Evolutionary conservation across 2,113 vertebrate species (phyloP), one percentile per base, ranked within the genome.

Genomic region (Gila orcuttii): DNA sequence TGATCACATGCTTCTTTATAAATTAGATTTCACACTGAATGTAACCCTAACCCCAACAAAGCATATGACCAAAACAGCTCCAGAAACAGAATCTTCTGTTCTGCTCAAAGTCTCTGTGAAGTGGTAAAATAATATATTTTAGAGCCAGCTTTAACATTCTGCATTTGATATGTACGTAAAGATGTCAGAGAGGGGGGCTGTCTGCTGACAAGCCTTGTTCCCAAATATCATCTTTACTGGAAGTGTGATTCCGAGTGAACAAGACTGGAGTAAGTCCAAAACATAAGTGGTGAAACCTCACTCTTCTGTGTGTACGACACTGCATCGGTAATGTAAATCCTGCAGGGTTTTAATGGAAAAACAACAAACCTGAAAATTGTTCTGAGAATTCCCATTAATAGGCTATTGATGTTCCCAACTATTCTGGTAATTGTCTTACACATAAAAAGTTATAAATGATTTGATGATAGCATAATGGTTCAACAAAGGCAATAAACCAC

Each of bases 1-100:
- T 59, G 50, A 88, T 90, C 87, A 88, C 85, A 88, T 87, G 88
- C 68, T 45, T 74, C 47, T 74, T 77, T 86, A 87, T 82, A 82
- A 88, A 83, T 86, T 68, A 64, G 57, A 88, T 85, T 88, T 88
- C 78, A 86, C 52, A 77, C 45, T 89, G 39, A 69, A 86, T 71
- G 73, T 39, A 81, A 75, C 79, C 85, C 69, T 77, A 69, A 75
- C 60, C 60, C 69, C 66, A 76, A 82, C 73, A 85, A 73, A 86
- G 81, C 64, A 86, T 82, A 82, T 86, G 85, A 86, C 85, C 85
- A 81, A 59, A 62, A 36, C 52, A 82, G 78, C 42, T 75, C 39
- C 52, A 73, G 81, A 25, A 57, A 83, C 45, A 82, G 62, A 82
- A 82, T 45, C 64, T 69, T 82, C 80, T 82, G 64, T 82, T 69